Evolutionary conservation across 2,888 invertebrate species (phyloP), one percentile per base, ranked within the genome.

Genomic region (Leuctra nigra): DNA sequence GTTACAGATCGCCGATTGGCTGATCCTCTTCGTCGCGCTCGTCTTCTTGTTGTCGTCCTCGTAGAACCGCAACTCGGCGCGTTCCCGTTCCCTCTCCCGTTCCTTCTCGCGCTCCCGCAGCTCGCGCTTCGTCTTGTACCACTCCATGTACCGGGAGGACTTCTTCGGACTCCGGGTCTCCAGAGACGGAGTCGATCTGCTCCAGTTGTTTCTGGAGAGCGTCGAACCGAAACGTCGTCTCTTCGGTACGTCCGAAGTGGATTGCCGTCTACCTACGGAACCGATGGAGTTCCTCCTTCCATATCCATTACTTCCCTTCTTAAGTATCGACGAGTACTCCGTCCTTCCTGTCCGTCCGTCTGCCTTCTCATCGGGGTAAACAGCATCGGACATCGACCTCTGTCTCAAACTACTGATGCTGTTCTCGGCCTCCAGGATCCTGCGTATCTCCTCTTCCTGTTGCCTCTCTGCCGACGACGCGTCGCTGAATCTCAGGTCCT

Each of bases 111-210:
- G 68, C 64, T 71, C 70, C 22, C 72, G 65, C 0, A 75, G 71
- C 54, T 76, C 66, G 65, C 79, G 81, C 66, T 82, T 82, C 50
- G 79, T 82, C 62, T 74, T 77, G 64, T 87, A 87, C 87, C 87
- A 87, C 65, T 87, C 86, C 87, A 87, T 87, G 64, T 87, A 87
- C 59, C 84, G 75, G 1, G 86, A 67, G 66, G 16, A 68, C 69
- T 57, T 68, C 54, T 54, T 46, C 29, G 46, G 46, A 6, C 46
- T 54, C 1, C 46, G 29, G 35, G 29, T 22, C 29, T 54, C 54
- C 46, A 54, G 35, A 9, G 44, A 18, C 44, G 54, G 46, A 25
- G 54, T 46, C 35, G 50, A 50, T n/a, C 35, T 50, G 35, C 50
- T 50, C 35, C 33, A 14, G 11, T 14, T 14, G 6, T 20, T 14